phyloP scores from a whole-genome alignment of 2,113 vertebrate species.

The Chinchilla lanigera region DNA sequence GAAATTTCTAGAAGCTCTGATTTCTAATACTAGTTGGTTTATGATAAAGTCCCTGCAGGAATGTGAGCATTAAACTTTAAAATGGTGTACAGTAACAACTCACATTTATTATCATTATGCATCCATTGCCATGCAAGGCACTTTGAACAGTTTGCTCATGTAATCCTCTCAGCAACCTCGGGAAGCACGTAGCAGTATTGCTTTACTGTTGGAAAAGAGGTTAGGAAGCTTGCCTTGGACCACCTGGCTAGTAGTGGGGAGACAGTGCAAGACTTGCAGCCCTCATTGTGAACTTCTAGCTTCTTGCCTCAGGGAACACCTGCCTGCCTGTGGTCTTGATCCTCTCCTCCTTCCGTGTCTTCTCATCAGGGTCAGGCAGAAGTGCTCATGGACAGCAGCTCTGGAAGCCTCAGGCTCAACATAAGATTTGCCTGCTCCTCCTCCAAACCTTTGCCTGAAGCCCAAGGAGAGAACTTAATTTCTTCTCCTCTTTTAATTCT shows the following conservation, averaged over 20 bases:
- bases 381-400: background rate
- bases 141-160: background rate
- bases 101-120: background rate
- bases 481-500: background rate
- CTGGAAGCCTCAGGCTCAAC: background rate
- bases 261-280: background rate
- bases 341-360: background rate
- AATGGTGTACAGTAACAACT: background rate
- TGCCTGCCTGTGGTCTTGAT: background rate
- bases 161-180: background rate
- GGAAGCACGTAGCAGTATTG: background rate
- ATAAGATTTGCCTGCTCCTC: background rate
- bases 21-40: background rate
- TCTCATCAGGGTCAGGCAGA: background rate
- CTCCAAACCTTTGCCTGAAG: background rate
- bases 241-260: background rate
- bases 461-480: background rate
- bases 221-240: background rate
- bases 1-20: background rate
- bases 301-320: background rate
- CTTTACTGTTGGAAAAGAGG: background rate
- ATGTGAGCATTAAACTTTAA: background rate
- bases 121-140: background rate
- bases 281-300: too few relatives aligned
- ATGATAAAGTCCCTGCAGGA: background rate